These are phyloP conservation scores for Steinernema scapterisci DNA, from an alignment of 2,888 invertebrate species.

Conservation along the genomic window DNA sequence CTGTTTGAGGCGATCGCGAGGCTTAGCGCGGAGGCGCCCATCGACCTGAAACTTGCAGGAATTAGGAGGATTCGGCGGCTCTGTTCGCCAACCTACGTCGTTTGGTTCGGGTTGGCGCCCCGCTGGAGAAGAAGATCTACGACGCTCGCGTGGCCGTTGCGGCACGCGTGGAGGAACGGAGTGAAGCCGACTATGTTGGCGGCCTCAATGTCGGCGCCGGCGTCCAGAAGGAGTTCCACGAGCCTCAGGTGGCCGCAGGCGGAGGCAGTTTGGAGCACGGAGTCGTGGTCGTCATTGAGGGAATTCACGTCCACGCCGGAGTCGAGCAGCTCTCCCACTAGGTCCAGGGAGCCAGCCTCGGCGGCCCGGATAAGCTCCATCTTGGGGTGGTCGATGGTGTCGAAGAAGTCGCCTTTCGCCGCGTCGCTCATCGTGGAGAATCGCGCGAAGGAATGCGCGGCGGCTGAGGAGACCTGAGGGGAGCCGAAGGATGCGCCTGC, in stretches of 20 bases:
- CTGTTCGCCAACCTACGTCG: constrained; percentile 43
- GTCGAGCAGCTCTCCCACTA: constrained; percentile 31
- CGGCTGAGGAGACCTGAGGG: neutral
- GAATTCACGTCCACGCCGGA: constrained; percentile 53
- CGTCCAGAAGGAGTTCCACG: constrained; percentile 52
- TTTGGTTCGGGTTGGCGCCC: constrained; percentile 49
- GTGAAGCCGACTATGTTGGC: constrained; percentile 55
- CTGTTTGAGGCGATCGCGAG: constrained; percentile 23
- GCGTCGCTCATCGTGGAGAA: constrained; percentile 27
- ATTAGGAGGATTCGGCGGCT: neutral
- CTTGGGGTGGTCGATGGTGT: constrained; percentile 50
- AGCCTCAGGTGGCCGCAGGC: constrained; percentile 55
- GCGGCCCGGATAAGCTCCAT: constrained; percentile 47
- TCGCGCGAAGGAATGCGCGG: constrained; percentile 1
- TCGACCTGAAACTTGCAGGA: neutral
- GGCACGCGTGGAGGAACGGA: constrained; percentile 60
- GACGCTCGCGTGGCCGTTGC: constrained; percentile 58
- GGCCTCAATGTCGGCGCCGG: constrained; percentile 57
- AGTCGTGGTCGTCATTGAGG: constrained; percentile 59
- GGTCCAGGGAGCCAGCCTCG: constrained; percentile 34
- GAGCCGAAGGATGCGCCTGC: constrained; percentile 7
- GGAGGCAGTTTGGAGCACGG: constrained; percentile 62
- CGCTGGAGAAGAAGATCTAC: constrained; percentile 58
- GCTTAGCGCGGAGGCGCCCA: constrained; percentile 17
- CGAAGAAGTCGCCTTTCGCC: constrained; percentile 42